These are phyloP conservation scores for Sphecodes monilicornis DNA, from an alignment of 2,888 invertebrate species.

Conservation along the genomic window DNA sequence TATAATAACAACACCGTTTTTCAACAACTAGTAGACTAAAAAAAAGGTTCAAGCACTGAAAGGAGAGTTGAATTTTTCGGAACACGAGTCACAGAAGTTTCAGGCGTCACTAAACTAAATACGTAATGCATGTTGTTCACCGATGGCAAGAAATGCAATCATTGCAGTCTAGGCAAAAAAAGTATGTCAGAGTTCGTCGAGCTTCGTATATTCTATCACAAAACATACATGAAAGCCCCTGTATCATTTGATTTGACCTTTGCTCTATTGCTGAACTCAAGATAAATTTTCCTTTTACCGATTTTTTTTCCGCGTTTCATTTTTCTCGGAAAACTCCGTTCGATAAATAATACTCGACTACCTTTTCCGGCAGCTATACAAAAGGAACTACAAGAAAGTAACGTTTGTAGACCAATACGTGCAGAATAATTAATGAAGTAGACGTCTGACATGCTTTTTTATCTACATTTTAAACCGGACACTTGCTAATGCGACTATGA, in stretches of 20 bases:
- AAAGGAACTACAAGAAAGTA: not conserved
- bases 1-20: not conserved
- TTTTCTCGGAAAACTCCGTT: not conserved
- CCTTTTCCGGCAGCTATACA: too few species aligned
- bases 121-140: not conserved
- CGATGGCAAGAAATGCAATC: not conserved
- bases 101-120: not conserved
- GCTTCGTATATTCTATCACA: not conserved
- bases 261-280: conserved; percentile 20
- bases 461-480: not conserved
- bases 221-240: conserved; percentile 17
- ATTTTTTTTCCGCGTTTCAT: not conserved
- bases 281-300: not conserved
- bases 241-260: conserved; percentile 50
- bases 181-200: conserved; percentile 4
- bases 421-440: conserved; percentile 1
- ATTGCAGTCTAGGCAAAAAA: conserved; percentile 7
- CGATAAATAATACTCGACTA: not conserved
- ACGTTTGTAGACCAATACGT: not conserved
- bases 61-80: not conserved
- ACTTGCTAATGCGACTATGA: not conserved
- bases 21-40: not conserved
- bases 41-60: not conserved
- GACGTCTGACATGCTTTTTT: not conserved
- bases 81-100: not conserved